Conservation (phyloP, 2,113 vertebrate genomes). For the Chaenogobius annularis region DNA sequence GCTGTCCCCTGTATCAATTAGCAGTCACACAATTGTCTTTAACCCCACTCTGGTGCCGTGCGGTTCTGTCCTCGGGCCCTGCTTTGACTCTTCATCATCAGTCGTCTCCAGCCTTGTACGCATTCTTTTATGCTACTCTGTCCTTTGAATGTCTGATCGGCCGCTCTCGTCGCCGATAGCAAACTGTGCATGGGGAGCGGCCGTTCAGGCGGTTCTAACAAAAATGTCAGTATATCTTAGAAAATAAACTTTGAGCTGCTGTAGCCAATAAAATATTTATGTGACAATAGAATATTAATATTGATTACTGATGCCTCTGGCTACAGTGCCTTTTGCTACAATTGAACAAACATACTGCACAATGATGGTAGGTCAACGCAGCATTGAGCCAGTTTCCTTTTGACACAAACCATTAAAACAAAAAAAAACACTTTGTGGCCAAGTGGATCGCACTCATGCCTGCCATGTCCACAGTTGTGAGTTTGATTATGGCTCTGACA, state of each 20-base stretch:
- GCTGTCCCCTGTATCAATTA: constrained; percentile 31
- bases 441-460: too few relatives aligned
- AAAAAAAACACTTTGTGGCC: too few relatives aligned
- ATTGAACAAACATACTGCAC: constrained; percentile 22
- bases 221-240: constrained; percentile 51
- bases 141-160: constrained; percentile 52
- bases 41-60: constrained; percentile 15
- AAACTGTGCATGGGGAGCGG: constrained; percentile 23
- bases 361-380: constrained; percentile 57
- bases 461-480: too few relatives aligned
- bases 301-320: constrained; percentile 51
- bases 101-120: constrained; percentile 9
- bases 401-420: constrained; percentile 13
- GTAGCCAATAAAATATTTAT: constrained; percentile 65
- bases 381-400: constrained; percentile 44
- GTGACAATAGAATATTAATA: constrained; percentile 63
- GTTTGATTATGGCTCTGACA: too few relatives aligned
- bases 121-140: background rate
- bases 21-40: constrained; percentile 7
- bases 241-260: constrained; percentile 53
- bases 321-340: constrained; percentile 41
- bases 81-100: constrained; percentile 34
- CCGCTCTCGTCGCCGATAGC: constrained; percentile 27
- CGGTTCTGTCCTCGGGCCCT: constrained; percentile 28
- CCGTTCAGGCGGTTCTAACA: constrained; percentile 49